Conservation (phyloP, 2,113 vertebrate genomes). For the Entelurus aequoreus region DNA sequence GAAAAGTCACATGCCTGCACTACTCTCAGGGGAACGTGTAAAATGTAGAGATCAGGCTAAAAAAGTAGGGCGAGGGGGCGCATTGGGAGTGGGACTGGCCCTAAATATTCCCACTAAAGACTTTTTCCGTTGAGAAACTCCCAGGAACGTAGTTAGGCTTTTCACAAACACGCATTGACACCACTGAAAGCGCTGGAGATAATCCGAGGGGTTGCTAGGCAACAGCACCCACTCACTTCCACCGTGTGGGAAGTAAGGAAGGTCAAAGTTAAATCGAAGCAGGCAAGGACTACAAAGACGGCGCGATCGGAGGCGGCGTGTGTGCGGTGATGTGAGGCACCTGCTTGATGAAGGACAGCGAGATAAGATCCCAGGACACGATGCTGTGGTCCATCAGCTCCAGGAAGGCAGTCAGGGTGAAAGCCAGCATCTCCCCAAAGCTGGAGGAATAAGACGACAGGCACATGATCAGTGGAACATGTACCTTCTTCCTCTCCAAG, state of each 20-base stretch:
- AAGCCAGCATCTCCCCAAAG: conserved; percentile 98
- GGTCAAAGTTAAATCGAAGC: conserved; percentile 38
- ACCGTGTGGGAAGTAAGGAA: conserved; percentile 24
- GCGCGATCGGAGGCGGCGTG: background rate
- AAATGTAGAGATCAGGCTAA: no score
- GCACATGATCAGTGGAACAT: background rate
- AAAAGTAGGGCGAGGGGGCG: no score
- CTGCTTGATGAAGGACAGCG: conserved; percentile 96
- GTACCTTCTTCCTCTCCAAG: no score
- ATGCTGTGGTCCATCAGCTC: conserved; percentile 99
- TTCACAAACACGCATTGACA: conserved; percentile 6
- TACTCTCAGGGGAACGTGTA: no score
- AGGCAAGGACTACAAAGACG: conserved; percentile 4
- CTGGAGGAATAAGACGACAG: conserved; percentile 59
- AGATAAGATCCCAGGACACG: conserved; percentile 97
- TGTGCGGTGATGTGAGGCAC: conserved; percentile 48
- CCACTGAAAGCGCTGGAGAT: conserved; percentile 22
- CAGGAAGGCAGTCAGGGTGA: conserved; percentile 96
- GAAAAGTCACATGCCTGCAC: no score
- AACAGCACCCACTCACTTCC: conserved; percentile 50
- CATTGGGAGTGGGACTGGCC: no score
- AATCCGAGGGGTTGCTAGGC: conserved; percentile 52
- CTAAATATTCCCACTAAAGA: background rate
- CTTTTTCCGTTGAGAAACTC: conserved; percentile 6
- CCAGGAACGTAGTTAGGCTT: conserved; percentile 21